A percentile compares a stretch with the other conserved stretches of the same genome.
Evolutionary conservation across 2,888 invertebrate genomes (phyloP).

Genomic region (Acanthacorydalis orientalis): DNA sequence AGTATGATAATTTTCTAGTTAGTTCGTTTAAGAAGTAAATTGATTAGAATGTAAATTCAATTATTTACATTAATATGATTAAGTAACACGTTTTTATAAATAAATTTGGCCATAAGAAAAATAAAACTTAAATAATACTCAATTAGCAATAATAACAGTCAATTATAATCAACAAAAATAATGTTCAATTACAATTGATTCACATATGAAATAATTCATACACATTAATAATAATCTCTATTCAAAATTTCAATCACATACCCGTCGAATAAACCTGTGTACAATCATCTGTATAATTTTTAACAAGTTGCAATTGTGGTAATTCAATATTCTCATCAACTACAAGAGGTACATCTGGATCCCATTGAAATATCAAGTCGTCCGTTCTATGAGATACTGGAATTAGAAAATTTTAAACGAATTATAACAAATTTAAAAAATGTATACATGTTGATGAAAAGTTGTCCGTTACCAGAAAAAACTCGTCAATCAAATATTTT

Average conservation of each 20-base stretch:
- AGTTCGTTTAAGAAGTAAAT: too few relatives aligned
- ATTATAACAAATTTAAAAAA: too few relatives aligned
- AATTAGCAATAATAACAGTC: background rate
- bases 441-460: too few relatives aligned
- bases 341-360: slow-evolving; percentile 73
- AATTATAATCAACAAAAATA: slow-evolving; percentile 10
- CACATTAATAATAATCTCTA: too few relatives aligned
- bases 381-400: slow-evolving; percentile 88
- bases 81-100: too few relatives aligned
- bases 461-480: too few relatives aligned
- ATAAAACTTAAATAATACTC: slow-evolving; percentile 1
- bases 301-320: slow-evolving; percentile 70
- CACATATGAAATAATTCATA: slow-evolving; percentile 1
- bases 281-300: slow-evolving; percentile 79
- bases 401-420: slow-evolving; percentile 11
- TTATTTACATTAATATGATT: background rate
- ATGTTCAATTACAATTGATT: slow-evolving; percentile 2
- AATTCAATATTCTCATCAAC: slow-evolving; percentile 81
- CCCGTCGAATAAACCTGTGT: slow-evolving; percentile 85
- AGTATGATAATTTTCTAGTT: too few relatives aligned
- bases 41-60: background rate
- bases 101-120: background rate
- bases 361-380: slow-evolving; percentile 88
- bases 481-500: too few relatives aligned
- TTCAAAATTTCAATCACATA: slow-evolving; percentile 18